Evolutionary conservation across 2,113 vertebrate species (phyloP).

Genomic region (Atrichornis clamosus): DNA sequence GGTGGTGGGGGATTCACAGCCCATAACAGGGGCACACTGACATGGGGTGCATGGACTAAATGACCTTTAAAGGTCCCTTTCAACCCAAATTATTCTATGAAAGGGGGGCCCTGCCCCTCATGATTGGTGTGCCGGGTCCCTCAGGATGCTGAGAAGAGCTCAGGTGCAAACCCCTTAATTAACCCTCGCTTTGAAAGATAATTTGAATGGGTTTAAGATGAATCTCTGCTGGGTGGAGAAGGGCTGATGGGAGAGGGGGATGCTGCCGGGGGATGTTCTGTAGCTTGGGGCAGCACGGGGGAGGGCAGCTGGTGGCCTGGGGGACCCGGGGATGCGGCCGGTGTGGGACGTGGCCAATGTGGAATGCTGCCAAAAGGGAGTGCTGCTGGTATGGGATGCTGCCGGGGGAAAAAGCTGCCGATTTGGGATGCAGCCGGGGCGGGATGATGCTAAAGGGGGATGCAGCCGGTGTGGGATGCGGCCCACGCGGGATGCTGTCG

Average conservation of each 20-base stretch:
- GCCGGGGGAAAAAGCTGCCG: no score
- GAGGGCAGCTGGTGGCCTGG: background rate
- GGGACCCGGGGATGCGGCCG: background rate
- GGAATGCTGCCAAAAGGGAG: background rate
- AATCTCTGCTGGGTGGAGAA: background rate
- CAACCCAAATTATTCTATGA: no score
- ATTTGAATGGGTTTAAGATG: background rate
- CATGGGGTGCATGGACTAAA: rapidly evolving
- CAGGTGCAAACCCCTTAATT: background rate
- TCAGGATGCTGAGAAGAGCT: background rate
- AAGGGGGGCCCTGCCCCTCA: background rate
- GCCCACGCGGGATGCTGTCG: background rate
- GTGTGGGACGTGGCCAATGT: background rate
- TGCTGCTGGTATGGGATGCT: background rate
- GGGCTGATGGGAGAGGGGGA: no score
- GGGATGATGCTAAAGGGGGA: background rate
- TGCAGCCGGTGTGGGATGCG: background rate
- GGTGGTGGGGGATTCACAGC: background rate
- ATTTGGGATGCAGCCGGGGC: background rate
- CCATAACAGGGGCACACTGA: background rate
- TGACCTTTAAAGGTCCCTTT: background rate
- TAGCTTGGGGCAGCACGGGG: background rate
- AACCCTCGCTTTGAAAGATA: background rate
- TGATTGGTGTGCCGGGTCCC: background rate
- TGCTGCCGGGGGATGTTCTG: background rate